Conservation (phyloP, 2,888 invertebrate genomes). For the Scaeva pyrastri region DNA sequence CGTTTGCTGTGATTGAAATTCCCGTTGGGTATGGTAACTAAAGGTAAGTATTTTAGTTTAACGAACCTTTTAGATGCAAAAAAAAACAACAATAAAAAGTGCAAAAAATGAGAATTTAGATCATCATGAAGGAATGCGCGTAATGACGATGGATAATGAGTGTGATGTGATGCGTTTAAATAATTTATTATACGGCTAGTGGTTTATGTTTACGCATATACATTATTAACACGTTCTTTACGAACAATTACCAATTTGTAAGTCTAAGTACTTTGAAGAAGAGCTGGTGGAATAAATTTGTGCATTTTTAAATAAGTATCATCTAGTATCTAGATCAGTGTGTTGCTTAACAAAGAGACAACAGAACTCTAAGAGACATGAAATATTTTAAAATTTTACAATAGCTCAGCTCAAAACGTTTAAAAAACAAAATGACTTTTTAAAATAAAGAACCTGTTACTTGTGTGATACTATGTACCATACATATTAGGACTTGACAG, state of each 20-base stretch:
- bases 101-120: conserved; percentile 29
- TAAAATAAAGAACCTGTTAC: too few relatives aligned
- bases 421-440: too few relatives aligned
- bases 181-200: not conserved
- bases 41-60: conserved; percentile 43
- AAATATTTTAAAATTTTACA: too few relatives aligned
- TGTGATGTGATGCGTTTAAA: not conserved
- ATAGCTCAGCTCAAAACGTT: too few relatives aligned
- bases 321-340: too few relatives aligned
- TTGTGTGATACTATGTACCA: too few relatives aligned
- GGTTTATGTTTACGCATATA: not conserved
- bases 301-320: too few relatives aligned
- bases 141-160: not conserved
- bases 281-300: too few relatives aligned
- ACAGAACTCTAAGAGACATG: too few relatives aligned
- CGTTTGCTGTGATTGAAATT: conserved; percentile 45
- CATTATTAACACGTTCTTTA: not conserved
- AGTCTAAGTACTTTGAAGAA: too few relatives aligned
- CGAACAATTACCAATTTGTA: not conserved
- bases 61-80: conserved; percentile 33
- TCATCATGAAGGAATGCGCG: not conserved
- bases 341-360: too few relatives aligned
- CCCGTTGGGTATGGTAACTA: conserved; percentile 26
- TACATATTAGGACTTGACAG: too few relatives aligned
- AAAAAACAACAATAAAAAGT: conserved; percentile 6